A percentile compares a stretch with the other conserved stretches of the same genome.
Conservation (phyloP, 2,113 vertebrate genomes). For the Ciconia stormi region DNA sequence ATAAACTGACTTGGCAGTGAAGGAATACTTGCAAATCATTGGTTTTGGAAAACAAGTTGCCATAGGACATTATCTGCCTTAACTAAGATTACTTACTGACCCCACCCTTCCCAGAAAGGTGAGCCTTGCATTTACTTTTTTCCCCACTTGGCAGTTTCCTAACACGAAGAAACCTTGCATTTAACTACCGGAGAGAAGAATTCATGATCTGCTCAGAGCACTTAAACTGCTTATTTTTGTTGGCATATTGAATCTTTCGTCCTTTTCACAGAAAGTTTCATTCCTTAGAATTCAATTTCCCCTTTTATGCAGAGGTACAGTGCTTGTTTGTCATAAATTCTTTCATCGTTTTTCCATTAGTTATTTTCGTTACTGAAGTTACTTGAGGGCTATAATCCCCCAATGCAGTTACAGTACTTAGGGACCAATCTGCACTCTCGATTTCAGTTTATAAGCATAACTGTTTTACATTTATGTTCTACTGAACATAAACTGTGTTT, state of each 20-base stretch:
- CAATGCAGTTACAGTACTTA: background rate
- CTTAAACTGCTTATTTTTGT: background rate
- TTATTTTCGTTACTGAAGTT: background rate
- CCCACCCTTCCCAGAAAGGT: background rate
- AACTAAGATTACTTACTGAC: background rate
- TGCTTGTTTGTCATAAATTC: background rate
- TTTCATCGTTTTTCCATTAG: background rate
- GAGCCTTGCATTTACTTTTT: background rate
- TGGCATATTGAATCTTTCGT: background rate
- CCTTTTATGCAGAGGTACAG: background rate
- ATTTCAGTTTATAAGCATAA: background rate
- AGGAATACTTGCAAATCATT: background rate
- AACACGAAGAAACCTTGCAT: background rate
- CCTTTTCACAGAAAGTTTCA: background rate
- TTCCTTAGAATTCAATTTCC: background rate
- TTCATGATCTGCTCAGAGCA: background rate
- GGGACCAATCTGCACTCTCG: background rate
- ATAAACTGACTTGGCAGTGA: background rate
- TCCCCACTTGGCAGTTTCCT: background rate
- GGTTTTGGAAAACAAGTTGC: background rate
- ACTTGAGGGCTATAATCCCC: background rate
- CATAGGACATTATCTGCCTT: background rate
- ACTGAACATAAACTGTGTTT: background rate
- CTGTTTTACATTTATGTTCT: background rate
- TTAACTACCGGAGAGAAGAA: background rate